Evolutionary conservation across 2,888 invertebrate species (phyloP), one percentile per base, ranked within the genome.

Genomic region (Nomada goodeniana): DNA sequence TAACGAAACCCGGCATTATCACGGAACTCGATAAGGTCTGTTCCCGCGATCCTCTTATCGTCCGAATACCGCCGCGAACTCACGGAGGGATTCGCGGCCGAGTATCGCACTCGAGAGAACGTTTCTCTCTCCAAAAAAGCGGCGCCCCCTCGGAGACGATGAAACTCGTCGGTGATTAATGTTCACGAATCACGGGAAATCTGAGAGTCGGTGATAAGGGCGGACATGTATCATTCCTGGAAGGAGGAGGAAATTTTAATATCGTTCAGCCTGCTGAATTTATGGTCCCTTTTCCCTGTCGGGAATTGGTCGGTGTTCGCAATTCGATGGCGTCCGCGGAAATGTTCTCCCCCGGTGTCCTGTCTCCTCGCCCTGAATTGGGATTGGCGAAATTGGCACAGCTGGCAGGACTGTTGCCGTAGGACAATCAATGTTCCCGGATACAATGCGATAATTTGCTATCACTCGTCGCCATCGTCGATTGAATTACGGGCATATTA

Each of bases 231-330:
- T 87, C 87, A 80, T 73, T 76, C 61, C 72, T 59, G 20, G 53
- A 67, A 71, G 79, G 76, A 78, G 75, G 13, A 73, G 68, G 75
- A 84, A 85, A 84, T 88, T 88, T 88, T 86, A 88, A 88, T 88
- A 88, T 87, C 86, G 76, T 83, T 60, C 67, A 64, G 63, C 74
- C 36, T 15, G 60, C 55, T 63, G 70, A 80, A 88, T 88, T 88
- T 88, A 88, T 84, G 88, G 44, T 26, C 26, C 72, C 70, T 76
- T 61, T 76, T 59, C 67, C 67, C 44, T 36, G n/a, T 4, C 71
- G 78, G 74, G 80, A 67, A 80, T 84, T 67, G 76, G 75, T n/a
- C 70, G 26, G 60, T 64, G 81, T 79, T 71, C 71, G 72, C 52
- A 65, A 76, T 68, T 78, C 52, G 75, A 57, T 59, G 74, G 53